phyloP scores from a whole-genome alignment of 2,888 invertebrate genomes.

The Mesorhabditis sp. region DNA sequence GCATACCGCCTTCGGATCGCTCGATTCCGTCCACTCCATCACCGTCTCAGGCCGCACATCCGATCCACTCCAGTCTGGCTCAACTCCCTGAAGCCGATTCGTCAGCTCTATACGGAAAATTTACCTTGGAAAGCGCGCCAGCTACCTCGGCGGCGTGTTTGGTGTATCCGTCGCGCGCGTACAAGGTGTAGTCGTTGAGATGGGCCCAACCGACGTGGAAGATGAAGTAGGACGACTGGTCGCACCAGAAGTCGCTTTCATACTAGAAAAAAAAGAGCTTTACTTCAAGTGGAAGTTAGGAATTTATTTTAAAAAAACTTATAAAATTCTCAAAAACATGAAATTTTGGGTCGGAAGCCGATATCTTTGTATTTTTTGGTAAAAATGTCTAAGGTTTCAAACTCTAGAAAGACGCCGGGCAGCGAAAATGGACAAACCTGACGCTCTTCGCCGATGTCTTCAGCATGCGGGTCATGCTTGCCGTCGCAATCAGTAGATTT shows the following conservation, averaged over 20 bases:
- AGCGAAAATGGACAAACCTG: not conserved
- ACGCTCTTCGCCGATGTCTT: conserved; percentile 11
- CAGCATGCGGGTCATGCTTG: not conserved
- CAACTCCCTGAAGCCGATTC: not conserved
- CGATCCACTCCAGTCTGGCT: conserved; percentile 7
- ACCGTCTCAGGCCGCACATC: conserved; percentile 7
- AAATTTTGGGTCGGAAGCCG: not conserved
- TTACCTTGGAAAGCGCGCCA: conserved; percentile 12
- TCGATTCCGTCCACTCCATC: not conserved
- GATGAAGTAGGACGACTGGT: conserved; percentile 86
- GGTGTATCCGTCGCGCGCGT: conserved; percentile 66
- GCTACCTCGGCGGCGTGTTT: conserved; percentile 34
- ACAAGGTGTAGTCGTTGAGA: conserved; percentile 79
- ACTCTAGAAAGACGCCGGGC: no score
- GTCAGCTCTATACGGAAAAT: no score
- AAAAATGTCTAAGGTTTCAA: no score
- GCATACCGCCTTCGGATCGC: not conserved
- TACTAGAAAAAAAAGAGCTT: conserved; percentile 12
- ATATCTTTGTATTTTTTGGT: no score
- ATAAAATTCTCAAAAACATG: conserved; percentile 1
- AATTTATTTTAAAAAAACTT: not conserved
- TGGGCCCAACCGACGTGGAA: conserved; percentile 95
- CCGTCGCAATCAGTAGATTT: not conserved
- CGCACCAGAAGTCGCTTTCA: conserved; percentile 35
- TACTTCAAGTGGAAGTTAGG: not conserved